phyloP scores from a whole-genome alignment of 2,888 invertebrate species.

The Spisula solida region DNA sequence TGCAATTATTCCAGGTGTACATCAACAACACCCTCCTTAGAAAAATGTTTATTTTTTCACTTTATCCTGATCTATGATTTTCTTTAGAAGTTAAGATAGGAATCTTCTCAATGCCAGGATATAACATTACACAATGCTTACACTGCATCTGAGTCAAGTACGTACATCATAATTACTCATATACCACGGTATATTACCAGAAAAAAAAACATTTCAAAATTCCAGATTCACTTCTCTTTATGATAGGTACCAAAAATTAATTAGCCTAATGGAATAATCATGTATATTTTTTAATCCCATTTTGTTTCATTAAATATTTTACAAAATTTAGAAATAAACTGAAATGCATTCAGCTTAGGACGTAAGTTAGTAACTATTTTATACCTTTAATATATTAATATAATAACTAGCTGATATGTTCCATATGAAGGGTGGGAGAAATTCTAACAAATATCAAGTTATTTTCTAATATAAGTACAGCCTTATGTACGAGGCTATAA shows the following conservation, averaged over 20 bases:
- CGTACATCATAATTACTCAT: not conserved
- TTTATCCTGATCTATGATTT: not conserved
- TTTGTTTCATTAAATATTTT: not conserved
- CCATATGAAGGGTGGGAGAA: not conserved
- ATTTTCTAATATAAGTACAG: not conserved
- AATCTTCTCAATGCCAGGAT: not conserved
- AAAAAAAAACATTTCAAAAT: not conserved
- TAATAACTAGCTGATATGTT: not conserved
- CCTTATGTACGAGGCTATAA: not conserved
- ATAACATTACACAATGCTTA: not conserved
- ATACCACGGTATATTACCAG: not conserved
- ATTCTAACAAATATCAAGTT: not conserved
- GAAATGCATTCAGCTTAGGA: too few species aligned
- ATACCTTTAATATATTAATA: too few species aligned
- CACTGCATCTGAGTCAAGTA: not conserved
- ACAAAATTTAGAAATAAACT: not conserved
- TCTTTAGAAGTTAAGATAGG: slow-evolving; percentile 3
- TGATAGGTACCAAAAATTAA: too few species aligned
- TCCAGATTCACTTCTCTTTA: too few species aligned
- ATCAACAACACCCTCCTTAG: not conserved
- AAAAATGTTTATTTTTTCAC: slow-evolving; percentile 10
- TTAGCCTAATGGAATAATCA: too few species aligned
- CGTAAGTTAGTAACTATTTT: too few species aligned
- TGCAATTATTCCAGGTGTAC: slow-evolving; percentile 2
- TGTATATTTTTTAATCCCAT: not conserved